phyloP scores from a whole-genome alignment of 2,113 vertebrate species.

The Thomomys bottae region DNA sequence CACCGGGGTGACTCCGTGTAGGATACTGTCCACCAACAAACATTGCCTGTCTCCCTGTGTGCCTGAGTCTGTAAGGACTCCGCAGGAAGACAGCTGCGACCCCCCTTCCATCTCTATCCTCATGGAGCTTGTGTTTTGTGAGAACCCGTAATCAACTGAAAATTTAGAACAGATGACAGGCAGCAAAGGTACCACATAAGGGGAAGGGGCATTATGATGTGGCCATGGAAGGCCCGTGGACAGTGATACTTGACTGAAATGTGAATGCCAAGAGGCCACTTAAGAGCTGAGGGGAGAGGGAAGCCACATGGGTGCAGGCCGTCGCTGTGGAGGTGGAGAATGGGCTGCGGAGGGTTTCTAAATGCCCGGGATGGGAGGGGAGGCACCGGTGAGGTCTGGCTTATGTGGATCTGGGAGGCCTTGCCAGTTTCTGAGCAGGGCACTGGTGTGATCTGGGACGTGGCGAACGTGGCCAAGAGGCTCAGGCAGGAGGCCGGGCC shows the following conservation, averaged over 20 bases:
- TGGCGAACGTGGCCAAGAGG: too few relatives aligned
- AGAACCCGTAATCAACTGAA: not conserved
- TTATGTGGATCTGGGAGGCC: too few relatives aligned
- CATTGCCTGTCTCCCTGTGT: not conserved
- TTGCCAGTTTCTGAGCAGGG: not conserved
- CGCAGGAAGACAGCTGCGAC: not conserved
- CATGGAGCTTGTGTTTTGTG: not conserved
- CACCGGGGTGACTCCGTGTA: accelerated
- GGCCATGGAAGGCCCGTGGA: too few relatives aligned
- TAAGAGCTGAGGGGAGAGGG: too few relatives aligned
- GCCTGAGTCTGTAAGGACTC: not conserved
- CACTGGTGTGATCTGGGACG: not conserved
- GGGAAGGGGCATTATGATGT: too few relatives aligned
- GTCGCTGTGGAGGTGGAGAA: too few relatives aligned
- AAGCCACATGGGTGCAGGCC: accelerated
- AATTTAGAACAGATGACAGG: not conserved
- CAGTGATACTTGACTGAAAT: not conserved
- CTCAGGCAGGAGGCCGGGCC: not conserved
- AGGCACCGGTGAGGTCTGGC: not conserved
- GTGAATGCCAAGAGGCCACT: not conserved
- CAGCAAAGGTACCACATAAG: too few relatives aligned
- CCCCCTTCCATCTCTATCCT: not conserved
- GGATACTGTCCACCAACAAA: not conserved
- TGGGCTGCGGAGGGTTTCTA: accelerated
- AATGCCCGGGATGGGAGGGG: not conserved